Evolutionary conservation across 2,888 invertebrate species (phyloP).

Genomic region (Chesias legatella): DNA sequence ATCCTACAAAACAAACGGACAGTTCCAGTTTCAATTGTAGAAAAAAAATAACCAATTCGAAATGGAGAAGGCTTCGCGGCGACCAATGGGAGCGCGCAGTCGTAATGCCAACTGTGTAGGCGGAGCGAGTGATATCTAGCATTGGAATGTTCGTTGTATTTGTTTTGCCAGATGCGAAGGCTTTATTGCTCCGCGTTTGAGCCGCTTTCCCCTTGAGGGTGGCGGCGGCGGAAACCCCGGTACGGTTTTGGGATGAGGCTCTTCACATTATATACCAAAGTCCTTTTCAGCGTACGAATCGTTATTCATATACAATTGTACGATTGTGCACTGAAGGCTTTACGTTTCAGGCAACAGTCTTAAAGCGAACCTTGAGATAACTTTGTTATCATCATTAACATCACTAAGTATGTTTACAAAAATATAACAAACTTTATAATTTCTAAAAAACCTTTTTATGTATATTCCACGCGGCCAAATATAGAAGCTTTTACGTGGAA

Average conservation of each 20-base stretch:
- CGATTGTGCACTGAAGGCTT: slow-evolving; percentile 14
- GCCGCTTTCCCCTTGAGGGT: slow-evolving; percentile 76
- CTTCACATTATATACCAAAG: slow-evolving; percentile 69
- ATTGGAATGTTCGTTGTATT: slow-evolving; percentile 80
- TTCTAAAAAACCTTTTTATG: no score
- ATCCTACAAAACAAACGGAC: slow-evolving; percentile 71
- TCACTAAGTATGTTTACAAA: slow-evolving; percentile 1
- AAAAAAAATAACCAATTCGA: slow-evolving; percentile 80
- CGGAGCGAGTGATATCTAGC: slow-evolving; percentile 80
- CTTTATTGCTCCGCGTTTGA: slow-evolving; percentile 76
- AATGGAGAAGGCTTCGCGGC: slow-evolving; percentile 77
- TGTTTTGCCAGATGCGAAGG: slow-evolving; percentile 76
- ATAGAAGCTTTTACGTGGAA: slow-evolving; percentile 27
- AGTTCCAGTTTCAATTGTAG: slow-evolving; percentile 78
- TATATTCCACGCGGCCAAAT: not conserved
- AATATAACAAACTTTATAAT: slow-evolving; percentile 5
- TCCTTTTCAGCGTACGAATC: slow-evolving; percentile 51
- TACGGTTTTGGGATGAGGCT: slow-evolving; percentile 67
- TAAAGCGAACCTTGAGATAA: not conserved
- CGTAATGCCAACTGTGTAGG: slow-evolving; percentile 80
- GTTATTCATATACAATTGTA: slow-evolving; percentile 41
- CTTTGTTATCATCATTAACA: no score
- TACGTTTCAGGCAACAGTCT: slow-evolving; percentile 4
- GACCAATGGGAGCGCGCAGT: slow-evolving; percentile 75
- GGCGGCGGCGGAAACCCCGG: slow-evolving; percentile 67